Evolutionary conservation across 2,113 vertebrate genomes (phyloP), one percentile per base, ranked within the genome.

Genomic region (Rhabdomys dilectus): DNA sequence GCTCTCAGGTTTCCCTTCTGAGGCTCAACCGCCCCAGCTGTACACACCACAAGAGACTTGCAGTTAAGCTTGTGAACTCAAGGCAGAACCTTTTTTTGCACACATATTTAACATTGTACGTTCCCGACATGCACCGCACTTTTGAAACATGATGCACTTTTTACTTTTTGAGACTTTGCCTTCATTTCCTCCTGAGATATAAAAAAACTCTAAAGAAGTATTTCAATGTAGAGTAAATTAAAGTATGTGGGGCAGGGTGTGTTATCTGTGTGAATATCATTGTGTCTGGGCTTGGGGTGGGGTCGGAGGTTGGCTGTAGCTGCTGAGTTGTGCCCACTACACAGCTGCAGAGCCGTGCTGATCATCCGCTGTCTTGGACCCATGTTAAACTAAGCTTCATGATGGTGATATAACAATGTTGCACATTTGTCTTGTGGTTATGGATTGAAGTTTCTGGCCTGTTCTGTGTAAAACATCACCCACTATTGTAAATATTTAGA

Each of bases 61-160:
- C 7, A 48, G 91, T 94, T 58, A 97, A 96, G 88, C 94, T 94
- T 70, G 76, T 97, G 97, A 97, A 78, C 62, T 96, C 24, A 93
- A 88, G 84, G 97, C 89, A 93, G 93, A 96, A 13, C 48, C 93
- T 88, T 72, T 21, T 68, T 73, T 75, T 96, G 91, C 91, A 96
- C 97, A 84, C 34, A 73, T 81, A 36, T 45, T 96, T 88, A 87
- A 29, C 72, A 24, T 72, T 95, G 84, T 87, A 56, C 84, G 72
- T 68, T 4, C 86, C 89, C 95, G 60, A 60, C 70, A 9, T 1
- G 66, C 48, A 73, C 96, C 97, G 98, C 98, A 98, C 98, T 98
- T 98, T 98, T 95, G 94, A 98, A 97, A 93, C 77, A 94, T 76
- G 91, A 98, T 10, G 98, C 98, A 98, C 98, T 99, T 99, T 88